Evolutionary conservation across 2,113 vertebrate species (phyloP), one percentile per base, ranked within the genome.

Genomic region (Nycticebus coucang): DNA sequence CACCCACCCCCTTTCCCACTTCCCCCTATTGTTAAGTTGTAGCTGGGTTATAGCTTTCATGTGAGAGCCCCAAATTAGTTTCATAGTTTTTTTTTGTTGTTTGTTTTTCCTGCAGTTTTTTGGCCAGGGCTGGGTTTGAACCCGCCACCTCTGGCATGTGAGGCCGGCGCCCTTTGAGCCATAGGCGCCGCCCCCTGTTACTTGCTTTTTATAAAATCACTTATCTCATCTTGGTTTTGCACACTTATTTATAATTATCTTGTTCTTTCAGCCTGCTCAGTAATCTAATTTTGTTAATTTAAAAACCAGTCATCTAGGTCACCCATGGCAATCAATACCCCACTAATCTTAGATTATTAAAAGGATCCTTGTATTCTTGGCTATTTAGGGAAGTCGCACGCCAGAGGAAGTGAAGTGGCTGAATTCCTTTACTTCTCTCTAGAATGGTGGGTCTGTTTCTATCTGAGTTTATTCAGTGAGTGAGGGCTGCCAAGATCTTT

Each of bases 401-500:
- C 19, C 59, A 26, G 22, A 94, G 5, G 28, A 71, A 64, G 10
- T 50, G n/a, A 79, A 89, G 10, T 33, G 28, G 3, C 15, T 75
- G 12, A 4, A 26, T 81, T 77, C 14, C 4, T 93, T 83, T 55
- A 41, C 28, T 75, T 75, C 18, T 50, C 5, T 35, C 41, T 53
- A 13, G 59, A n/a, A 28, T 33, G 78, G 7, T 30, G 69, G 69
- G 33, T 77, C 45, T 83, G 12, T 81, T 88, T 78, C 62, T 71
- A 28, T 57, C n/a, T 81, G 68, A 95, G 68, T 86, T 91, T 95
- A 78, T 79, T 87, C 93, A 83, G 78, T 75, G 71, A 94, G 53
- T 77, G 75, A 95, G 57, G 72, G 71, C 75, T 97, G 91, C 97
- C 90, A 96, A 94, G 53, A 89, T 71, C 37, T 91, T 92, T 95